Evolutionary conservation across 2,888 invertebrate genomes (phyloP).

Genomic region (Hartigia nigra): DNA sequence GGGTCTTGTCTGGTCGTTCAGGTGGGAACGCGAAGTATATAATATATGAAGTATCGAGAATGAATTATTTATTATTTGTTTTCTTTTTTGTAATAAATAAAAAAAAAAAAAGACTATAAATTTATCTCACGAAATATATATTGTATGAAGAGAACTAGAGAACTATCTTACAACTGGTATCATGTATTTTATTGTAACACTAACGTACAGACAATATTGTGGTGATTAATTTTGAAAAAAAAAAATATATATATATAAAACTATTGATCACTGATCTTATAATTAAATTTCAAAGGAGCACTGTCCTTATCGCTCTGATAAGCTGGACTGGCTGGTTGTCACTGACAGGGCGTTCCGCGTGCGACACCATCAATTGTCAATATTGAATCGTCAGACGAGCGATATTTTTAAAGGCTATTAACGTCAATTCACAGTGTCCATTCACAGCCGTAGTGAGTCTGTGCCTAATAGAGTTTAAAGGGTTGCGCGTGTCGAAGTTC

Average conservation of each 20-base stretch:
- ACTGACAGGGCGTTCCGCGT: neutral
- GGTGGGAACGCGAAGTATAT: neutral
- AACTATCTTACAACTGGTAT: no score
- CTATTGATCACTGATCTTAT: neutral
- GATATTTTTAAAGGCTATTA: constrained; percentile 2
- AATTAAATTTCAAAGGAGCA: neutral
- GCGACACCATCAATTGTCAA: neutral
- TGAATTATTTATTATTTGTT: no score
- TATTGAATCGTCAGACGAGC: neutral
- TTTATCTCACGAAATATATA: no score
- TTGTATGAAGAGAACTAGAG: no score
- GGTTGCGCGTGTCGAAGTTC: neutral
- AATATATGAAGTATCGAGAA: no score
- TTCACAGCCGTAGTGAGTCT: neutral
- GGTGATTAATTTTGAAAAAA: neutral
- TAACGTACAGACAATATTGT: no score
- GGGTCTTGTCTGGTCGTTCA: no score
- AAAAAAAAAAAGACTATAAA: no score
- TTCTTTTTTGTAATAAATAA: no score
- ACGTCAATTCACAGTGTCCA: constrained; percentile 1
- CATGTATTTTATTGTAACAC: no score
- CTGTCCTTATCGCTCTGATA: neutral
- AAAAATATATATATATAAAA: neutral
- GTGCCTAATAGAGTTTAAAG: neutral
- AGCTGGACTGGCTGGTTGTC: neutral